These are phyloP conservation scores for Montipora efflorescens DNA, from an alignment of 64 coral and sea anemone species.

Conservation along the genomic window DNA sequence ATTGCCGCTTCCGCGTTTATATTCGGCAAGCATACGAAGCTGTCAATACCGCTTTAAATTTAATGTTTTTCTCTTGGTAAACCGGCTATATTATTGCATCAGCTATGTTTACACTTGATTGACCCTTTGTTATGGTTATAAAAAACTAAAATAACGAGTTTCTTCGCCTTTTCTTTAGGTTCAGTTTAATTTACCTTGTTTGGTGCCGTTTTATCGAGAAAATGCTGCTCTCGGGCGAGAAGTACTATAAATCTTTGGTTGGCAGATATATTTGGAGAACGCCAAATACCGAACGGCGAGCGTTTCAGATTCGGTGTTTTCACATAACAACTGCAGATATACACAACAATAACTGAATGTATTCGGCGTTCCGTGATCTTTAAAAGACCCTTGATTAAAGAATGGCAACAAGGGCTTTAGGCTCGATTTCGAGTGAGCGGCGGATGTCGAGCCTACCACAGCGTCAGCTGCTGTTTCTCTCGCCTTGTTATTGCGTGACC, in stretches of 20 bases:
- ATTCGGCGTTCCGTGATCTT: no score
- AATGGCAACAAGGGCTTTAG: no score
- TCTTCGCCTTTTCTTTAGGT: no score
- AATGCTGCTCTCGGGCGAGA: background rate
- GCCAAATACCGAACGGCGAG: no score
- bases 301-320: background rate
- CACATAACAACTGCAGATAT: background rate
- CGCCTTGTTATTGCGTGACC: background rate
- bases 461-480: background rate
- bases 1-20: background rate
- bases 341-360: no score
- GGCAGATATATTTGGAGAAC: no score
- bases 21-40: no score
- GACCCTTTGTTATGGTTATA: constrained; percentile 3
- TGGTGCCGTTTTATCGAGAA: background rate
- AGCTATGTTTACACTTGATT: background rate
- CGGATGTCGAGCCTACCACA: no score
- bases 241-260: background rate
- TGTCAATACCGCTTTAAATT: background rate
- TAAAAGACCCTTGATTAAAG: no score
- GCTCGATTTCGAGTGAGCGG: no score
- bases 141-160: background rate
- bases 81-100: constrained; percentile 32
- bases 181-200: background rate
- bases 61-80: background rate